Evolutionary conservation across 2,797 vertebrate species (phyloP).

Genomic region (Scomberomorus guttatus): DNA sequence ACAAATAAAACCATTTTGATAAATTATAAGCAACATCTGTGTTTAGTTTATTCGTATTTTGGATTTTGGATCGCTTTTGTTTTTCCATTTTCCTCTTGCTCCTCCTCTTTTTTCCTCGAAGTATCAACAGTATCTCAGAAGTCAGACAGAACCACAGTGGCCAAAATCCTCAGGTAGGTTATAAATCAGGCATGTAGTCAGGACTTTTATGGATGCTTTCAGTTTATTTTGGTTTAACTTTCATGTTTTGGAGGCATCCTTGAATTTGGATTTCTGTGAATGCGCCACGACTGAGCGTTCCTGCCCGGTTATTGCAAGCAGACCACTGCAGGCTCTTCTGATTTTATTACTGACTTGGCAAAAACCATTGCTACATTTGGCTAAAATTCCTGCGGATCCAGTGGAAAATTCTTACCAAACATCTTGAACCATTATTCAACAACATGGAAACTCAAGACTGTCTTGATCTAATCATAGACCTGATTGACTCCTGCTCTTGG

Average conservation of each 20-base stretch:
- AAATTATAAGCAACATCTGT: neutral
- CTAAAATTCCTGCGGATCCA: conserved; percentile 47
- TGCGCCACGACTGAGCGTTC: conserved; percentile 48
- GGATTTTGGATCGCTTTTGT: neutral
- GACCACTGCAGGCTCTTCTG: conserved; percentile 45
- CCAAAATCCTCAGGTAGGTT: conserved; percentile 17
- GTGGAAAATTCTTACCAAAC: conserved; percentile 61
- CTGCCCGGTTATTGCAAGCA: conserved; percentile 65
- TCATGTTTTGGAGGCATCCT: conserved; percentile 17
- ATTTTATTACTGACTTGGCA: conserved; percentile 65
- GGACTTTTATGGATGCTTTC: conserved; percentile 25
- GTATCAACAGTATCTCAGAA: conserved; percentile 1
- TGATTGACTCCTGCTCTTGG: conserved; percentile 4
- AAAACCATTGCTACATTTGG: conserved; percentile 40
- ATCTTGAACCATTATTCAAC: conserved; percentile 61
- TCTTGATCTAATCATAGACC: conserved; percentile 35
- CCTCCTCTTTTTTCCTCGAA: conserved; percentile 7
- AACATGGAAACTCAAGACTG: conserved; percentile 41
- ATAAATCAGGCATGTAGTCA: conserved; percentile 18
- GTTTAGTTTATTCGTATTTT: neutral
- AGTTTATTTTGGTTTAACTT: conserved; percentile 25
- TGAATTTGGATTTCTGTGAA: conserved; percentile 18
- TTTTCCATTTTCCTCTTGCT: conserved; percentile 1
- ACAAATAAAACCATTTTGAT: neutral
- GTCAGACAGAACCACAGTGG: neutral